A percentile compares a stretch with the other conserved stretches of the same genome.
Conservation (phyloP, 2,888 invertebrate genomes). For the Melanostoma scalare region DNA sequence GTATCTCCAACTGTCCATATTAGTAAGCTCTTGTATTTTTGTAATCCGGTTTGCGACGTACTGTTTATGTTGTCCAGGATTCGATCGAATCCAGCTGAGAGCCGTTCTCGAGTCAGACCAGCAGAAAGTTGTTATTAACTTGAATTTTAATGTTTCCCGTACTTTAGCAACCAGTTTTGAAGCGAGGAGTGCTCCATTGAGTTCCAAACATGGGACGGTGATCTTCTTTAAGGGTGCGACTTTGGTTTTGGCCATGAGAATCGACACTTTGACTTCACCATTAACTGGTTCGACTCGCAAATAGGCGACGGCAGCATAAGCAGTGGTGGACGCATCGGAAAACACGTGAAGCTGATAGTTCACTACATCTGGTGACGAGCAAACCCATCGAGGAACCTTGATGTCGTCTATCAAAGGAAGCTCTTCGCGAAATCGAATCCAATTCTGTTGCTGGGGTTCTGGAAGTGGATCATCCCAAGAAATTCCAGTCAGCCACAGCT, state of each 20-base stretch:
- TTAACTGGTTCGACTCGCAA: background rate
- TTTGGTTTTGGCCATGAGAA: background rate
- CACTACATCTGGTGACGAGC: background rate
- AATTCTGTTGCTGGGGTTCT: constrained; percentile 13
- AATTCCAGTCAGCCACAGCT: too few relatives aligned
- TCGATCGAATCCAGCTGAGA: constrained; percentile 18
- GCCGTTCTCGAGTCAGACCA: constrained; percentile 38
- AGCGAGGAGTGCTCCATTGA: constrained; percentile 31
- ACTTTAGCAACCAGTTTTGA: too few relatives aligned
- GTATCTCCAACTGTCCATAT: constrained; percentile 2
- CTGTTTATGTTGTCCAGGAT: constrained; percentile 41
- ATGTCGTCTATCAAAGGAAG: background rate
- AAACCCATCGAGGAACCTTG: constrained; percentile 3
- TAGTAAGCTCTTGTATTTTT: constrained; percentile 20
- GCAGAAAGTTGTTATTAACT: constrained; percentile 13
- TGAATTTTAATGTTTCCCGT: constrained; percentile 2
- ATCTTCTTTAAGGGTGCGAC: background rate
- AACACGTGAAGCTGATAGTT: constrained; percentile 23
- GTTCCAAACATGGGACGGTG: constrained; percentile 38
- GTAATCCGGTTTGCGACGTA: constrained; percentile 33
- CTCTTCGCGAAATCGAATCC: constrained; percentile 16
- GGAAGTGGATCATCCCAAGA: background rate
- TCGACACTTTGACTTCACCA: background rate
- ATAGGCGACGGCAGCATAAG: constrained; percentile 2
- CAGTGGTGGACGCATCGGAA: constrained; percentile 1